Percentiles rank a stretch among this genome's conserved stretches.
Conservation (phyloP, 2,113 vertebrate genomes). For the Pteropus alecto region DNA sequence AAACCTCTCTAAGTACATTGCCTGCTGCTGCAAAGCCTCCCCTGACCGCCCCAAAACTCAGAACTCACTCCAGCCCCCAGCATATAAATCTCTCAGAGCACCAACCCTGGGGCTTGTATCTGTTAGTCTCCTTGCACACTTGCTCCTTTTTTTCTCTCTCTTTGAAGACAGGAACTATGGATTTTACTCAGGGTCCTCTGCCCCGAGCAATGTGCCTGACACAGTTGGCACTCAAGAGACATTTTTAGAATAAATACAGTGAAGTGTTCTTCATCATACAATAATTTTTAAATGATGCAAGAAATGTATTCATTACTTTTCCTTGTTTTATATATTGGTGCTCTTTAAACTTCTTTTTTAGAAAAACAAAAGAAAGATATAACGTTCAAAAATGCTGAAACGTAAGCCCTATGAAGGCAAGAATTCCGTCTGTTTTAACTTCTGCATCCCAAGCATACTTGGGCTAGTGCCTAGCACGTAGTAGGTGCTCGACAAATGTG, state of each 20-base stretch:
- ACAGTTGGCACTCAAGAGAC: background rate
- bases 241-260: background rate
- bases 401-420: background rate
- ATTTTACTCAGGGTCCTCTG: background rate
- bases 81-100: background rate
- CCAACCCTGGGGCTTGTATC: background rate
- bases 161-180: background rate
- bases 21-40: background rate
- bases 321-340: background rate
- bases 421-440: background rate
- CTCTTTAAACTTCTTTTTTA: background rate
- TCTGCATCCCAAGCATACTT: background rate
- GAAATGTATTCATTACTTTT: constrained; percentile 24
- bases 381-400: background rate
- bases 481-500: background rate
- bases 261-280: background rate
- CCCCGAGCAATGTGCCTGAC: background rate
- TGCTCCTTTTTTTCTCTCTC: background rate
- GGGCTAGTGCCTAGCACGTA: background rate
- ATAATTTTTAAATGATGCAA: constrained; percentile 3
- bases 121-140: background rate
- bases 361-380: background rate
- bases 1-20: background rate
- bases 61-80: background rate
- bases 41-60: background rate